phyloP scores from a whole-genome alignment of 2,888 invertebrate genomes.

The Pseudoips prasinana region DNA sequence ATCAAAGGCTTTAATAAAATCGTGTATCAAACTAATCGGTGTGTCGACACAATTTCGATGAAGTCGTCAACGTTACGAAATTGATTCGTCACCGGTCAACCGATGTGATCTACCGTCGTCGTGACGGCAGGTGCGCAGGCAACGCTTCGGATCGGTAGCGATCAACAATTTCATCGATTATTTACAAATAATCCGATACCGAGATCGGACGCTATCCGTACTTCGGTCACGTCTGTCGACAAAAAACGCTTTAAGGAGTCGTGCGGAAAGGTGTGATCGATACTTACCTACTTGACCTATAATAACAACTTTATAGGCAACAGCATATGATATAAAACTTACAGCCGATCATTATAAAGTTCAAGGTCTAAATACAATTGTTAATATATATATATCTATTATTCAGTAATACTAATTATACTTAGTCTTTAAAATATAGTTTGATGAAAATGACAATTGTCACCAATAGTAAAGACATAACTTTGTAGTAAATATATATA shows the following conservation, averaged over 20 bases:
- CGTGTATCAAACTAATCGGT: slow-evolving; percentile 47
- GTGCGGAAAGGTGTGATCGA: slow-evolving; percentile 66
- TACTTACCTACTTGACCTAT: slow-evolving; percentile 12
- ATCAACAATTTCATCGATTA: slow-evolving; percentile 64
- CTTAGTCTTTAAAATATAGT: too few relatives aligned
- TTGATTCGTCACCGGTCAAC: slow-evolving; percentile 64
- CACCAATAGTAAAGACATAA: too few relatives aligned
- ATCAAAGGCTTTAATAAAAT: slow-evolving; percentile 32
- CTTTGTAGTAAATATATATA: too few relatives aligned
- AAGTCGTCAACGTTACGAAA: slow-evolving; percentile 67
- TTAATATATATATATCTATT: too few relatives aligned
- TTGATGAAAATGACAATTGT: too few relatives aligned
- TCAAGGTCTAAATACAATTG: too few relatives aligned
- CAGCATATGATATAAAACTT: too few relatives aligned
- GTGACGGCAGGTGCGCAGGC: slow-evolving; percentile 63
- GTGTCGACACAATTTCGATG: slow-evolving; percentile 63
- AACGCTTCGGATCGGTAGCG: slow-evolving; percentile 58
- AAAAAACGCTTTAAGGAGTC: slow-evolving; percentile 65
- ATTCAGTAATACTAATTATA: too few relatives aligned
- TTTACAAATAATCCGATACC: slow-evolving; percentile 63
- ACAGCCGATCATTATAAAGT: too few relatives aligned
- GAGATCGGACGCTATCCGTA: slow-evolving; percentile 44
- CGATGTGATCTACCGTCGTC: slow-evolving; percentile 67
- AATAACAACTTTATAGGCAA: too few relatives aligned
- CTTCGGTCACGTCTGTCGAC: slow-evolving; percentile 61